Evolutionary conservation across 1,140 invertebrate species (phyloP).

Genomic region (Hermetia illucens): DNA sequence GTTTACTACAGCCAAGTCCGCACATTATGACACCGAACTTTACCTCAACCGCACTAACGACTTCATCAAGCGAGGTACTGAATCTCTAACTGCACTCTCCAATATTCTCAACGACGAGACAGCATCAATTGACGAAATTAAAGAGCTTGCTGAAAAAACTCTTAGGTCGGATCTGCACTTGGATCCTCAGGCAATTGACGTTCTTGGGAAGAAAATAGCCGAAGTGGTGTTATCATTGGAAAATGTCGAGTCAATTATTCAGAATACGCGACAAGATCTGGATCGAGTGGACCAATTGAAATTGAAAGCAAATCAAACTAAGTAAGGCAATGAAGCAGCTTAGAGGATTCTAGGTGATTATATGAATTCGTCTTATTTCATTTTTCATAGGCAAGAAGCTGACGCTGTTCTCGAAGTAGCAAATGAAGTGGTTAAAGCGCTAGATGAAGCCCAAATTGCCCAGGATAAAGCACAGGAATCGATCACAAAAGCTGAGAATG

Average conservation of each 20-base stretch:
- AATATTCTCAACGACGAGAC: conserved; percentile 61
- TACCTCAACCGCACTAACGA: conserved; percentile 35
- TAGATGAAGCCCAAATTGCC: conserved; percentile 53
- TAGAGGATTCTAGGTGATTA: neutral
- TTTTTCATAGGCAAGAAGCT: conserved; percentile 25
- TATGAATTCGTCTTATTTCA: neutral
- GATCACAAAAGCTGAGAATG: conserved; percentile 62
- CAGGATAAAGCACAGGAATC: conserved; percentile 64
- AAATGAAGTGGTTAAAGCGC: conserved; percentile 39
- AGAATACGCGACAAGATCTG: conserved; percentile 68
- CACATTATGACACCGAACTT: conserved; percentile 32
- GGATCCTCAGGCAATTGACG: conserved; percentile 71
- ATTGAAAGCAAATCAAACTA: conserved; percentile 56
- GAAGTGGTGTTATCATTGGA: conserved; percentile 71
- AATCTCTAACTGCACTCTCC: conserved; percentile 50
- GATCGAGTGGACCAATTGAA: conserved; percentile 59
- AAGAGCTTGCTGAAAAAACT: conserved; percentile 61
- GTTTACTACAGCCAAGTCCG: conserved; percentile 33
- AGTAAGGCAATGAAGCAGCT: conserved; percentile 36
- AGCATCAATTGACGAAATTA: conserved; percentile 67
- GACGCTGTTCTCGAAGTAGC: conserved; percentile 40
- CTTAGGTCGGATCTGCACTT: conserved; percentile 46
- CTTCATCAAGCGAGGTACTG: conserved; percentile 36
- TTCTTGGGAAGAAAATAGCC: conserved; percentile 71
- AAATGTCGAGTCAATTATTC: conserved; percentile 79